Evolutionary conservation across 2,888 invertebrate species (phyloP).

Genomic region (Serrognathus titanus): DNA sequence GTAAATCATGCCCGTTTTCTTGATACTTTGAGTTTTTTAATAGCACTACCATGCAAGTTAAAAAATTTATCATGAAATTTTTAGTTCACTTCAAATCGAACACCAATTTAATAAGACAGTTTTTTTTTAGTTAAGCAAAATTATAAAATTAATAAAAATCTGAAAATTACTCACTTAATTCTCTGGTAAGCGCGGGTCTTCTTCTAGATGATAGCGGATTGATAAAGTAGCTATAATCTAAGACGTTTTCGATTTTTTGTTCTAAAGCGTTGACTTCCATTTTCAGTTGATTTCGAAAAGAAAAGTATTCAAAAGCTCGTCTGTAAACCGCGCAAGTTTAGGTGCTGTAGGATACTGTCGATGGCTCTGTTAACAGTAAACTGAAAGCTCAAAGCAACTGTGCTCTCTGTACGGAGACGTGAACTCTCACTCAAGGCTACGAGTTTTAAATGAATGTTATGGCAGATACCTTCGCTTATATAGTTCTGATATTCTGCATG

Average conservation of each 20-base stretch:
- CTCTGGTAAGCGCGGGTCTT: constrained; percentile 52
- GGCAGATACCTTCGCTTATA: constrained; percentile 9
- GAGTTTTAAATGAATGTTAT: constrained; percentile 6
- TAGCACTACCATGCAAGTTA: too few relatives aligned
- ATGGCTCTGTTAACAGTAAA: neutral
- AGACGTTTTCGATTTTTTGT: constrained; percentile 14
- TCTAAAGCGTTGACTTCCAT: constrained; percentile 7
- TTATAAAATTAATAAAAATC: too few relatives aligned
- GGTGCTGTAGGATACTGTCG: too few relatives aligned
- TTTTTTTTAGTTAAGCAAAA: too few relatives aligned
- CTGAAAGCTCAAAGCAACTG: neutral
- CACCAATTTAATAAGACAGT: too few relatives aligned
- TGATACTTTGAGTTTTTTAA: too few relatives aligned
- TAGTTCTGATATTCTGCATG: constrained; percentile 5
- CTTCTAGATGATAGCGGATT: constrained; percentile 50
- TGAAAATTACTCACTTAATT: constrained; percentile 50
- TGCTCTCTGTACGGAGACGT: neutral
- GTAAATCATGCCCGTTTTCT: too few relatives aligned
- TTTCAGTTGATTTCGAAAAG: neutral
- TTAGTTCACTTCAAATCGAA: too few relatives aligned
- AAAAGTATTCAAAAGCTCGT: constrained; percentile 1
- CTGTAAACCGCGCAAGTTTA: neutral
- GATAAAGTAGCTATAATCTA: constrained; percentile 51
- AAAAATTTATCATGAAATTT: too few relatives aligned
- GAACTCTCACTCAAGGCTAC: constrained; percentile 14